phyloP scores from a whole-genome alignment of 2,888 invertebrate genomes.

The Tetanocera ferruginea region DNA sequence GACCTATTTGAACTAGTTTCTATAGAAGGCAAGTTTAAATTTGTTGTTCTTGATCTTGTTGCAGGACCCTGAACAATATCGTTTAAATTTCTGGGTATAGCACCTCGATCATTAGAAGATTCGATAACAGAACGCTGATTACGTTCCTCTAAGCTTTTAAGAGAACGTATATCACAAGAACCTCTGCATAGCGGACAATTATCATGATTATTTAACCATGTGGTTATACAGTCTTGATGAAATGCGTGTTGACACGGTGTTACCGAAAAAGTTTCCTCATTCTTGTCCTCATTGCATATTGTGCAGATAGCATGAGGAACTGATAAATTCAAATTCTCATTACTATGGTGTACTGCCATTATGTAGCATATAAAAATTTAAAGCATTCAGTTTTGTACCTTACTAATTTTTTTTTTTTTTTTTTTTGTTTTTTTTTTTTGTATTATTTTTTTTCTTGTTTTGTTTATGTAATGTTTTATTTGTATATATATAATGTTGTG shows the following conservation, averaged over 20 bases:
- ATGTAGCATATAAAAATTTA: too few species aligned
- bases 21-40: neutral
- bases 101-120: neutral
- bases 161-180: neutral
- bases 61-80: neutral
- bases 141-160: neutral
- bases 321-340: neutral
- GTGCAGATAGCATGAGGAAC: neutral
- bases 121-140: neutral
- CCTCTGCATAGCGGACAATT: neutral
- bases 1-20: neutral
- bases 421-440: too few species aligned
- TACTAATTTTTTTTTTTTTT: too few species aligned
- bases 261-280: neutral
- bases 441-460: too few species aligned
- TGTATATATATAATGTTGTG: too few species aligned
- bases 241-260: neutral
- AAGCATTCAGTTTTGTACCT: too few species aligned
- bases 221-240: neutral
- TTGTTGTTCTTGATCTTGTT: neutral
- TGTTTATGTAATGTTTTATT: too few species aligned
- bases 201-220: neutral
- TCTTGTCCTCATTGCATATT: neutral
- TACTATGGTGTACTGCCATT: neutral
- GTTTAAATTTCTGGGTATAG: neutral